Percentiles rank a stretch among this genome's conserved stretches.
Conservation (phyloP, 1,140 invertebrate genomes). For the Diachasmimorpha longicaudata region DNA sequence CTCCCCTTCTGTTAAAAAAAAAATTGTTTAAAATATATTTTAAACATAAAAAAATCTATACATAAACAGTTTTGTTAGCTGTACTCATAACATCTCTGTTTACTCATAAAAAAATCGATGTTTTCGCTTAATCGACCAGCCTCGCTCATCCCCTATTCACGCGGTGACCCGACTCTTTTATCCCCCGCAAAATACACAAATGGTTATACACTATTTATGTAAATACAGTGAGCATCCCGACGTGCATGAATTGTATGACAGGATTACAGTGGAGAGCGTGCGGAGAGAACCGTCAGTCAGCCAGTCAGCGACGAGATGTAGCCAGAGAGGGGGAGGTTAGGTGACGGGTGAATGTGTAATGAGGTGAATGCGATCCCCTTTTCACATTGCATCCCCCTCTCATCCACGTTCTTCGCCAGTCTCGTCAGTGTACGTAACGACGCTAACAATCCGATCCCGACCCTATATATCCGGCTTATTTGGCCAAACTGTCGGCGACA, state of each 20-base stretch:
- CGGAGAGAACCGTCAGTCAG: slow-evolving; percentile 47
- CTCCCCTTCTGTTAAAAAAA: too few species aligned
- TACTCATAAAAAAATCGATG: too few species aligned
- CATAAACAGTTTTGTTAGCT: too few species aligned
- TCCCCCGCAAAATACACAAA: slow-evolving; percentile 17
- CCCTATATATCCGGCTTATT: slow-evolving; percentile 18
- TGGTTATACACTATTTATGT: slow-evolving; percentile 16
- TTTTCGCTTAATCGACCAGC: too few species aligned
- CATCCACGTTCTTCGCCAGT: neutral
- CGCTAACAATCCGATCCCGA: neutral
- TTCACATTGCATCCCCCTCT: slow-evolving; percentile 43
- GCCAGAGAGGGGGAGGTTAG: slow-evolving; percentile 36
- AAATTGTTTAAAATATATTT: too few species aligned
- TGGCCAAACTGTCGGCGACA: slow-evolving; percentile 28
- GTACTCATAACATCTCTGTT: too few species aligned
- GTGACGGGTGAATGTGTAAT: slow-evolving; percentile 54
- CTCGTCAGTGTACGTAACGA: neutral
- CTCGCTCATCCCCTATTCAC: too few species aligned
- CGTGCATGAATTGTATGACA: slow-evolving; percentile 1
- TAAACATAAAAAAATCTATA: too few species aligned
- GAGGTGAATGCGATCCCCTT: slow-evolving; percentile 43
- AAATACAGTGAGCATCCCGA: slow-evolving; percentile 9
- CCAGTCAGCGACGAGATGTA: slow-evolving; percentile 38
- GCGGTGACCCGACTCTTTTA: neutral
- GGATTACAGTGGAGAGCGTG: slow-evolving; percentile 26